Conservation (phyloP, 2,113 vertebrate species). For the Cryptotis parvus region DNA sequence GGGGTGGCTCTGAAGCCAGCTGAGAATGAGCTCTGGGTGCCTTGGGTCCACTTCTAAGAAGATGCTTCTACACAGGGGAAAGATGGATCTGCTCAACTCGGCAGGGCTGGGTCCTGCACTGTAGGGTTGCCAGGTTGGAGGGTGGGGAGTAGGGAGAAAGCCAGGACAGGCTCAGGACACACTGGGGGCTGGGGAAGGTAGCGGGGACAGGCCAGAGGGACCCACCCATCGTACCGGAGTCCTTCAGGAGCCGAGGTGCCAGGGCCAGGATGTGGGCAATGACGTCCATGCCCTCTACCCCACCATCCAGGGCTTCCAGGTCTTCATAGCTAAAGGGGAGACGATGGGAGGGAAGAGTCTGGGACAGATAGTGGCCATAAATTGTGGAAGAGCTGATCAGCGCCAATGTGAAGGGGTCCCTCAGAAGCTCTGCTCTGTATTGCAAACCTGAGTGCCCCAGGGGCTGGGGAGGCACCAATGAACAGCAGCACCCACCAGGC, state of each 20-base stretch:
- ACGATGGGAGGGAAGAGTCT: background rate
- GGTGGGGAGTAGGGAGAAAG: background rate
- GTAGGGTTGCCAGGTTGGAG: background rate
- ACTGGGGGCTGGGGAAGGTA: background rate
- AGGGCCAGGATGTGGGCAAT: conserved; percentile 91
- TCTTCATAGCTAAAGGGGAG: conserved; percentile 93
- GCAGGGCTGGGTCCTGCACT: background rate
- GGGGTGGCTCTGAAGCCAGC: conserved; percentile 88
- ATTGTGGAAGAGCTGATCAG: background rate
- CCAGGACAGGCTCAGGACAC: background rate
- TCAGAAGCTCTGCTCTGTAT: background rate
- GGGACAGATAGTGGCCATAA: background rate
- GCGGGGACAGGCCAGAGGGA: background rate
- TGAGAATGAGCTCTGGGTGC: conserved; percentile 90
- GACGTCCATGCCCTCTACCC: conserved; percentile 92
- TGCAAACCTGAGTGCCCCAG: background rate
- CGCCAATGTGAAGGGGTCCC: background rate
- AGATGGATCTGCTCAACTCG: background rate
- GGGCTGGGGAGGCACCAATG: no score
- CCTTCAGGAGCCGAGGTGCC: conserved; percentile 90
- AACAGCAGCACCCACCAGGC: background rate
- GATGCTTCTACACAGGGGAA: conserved; percentile 86
- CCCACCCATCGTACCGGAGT: conserved; percentile 85
- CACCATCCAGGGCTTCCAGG: conserved; percentile 93
- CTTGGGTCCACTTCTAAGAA: conserved; percentile 96